These are phyloP conservation scores for Drosophila prostipennis DNA, from an alignment of 2,888 invertebrate species.

Conservation along the genomic window DNA sequence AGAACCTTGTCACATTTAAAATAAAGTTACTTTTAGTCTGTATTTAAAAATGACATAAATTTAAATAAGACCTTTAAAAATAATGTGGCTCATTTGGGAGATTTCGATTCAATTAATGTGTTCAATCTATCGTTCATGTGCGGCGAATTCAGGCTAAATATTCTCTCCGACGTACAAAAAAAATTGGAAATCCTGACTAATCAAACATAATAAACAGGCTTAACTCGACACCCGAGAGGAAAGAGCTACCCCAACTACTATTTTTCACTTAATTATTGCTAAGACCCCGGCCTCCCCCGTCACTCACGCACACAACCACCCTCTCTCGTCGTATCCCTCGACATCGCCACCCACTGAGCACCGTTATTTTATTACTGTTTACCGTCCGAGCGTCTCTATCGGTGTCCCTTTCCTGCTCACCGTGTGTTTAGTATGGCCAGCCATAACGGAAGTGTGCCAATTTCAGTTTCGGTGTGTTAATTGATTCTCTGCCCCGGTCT, in stretches of 20 bases:
- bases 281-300: slow-evolving; percentile 47
- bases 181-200: slow-evolving; percentile 68
- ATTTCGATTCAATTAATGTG: neutral
- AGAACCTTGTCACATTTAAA: no score
- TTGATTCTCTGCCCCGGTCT: slow-evolving; percentile 52
- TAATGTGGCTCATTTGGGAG: neutral
- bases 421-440: neutral
- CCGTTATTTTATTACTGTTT: slow-evolving; percentile 74
- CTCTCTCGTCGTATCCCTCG: neutral
- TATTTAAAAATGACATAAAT: no score
- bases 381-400: slow-evolving; percentile 56
- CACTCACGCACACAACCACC: slow-evolving; percentile 12
- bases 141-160: neutral
- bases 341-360: slow-evolving; percentile 56
- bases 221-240: slow-evolving; percentile 52
- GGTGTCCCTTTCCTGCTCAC: slow-evolving; percentile 43
- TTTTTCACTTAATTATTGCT: slow-evolving; percentile 75
- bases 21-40: no score
- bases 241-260: slow-evolving; percentile 56
- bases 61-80: no score
- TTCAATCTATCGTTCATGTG: neutral
- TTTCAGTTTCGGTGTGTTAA: slow-evolving; percentile 73
- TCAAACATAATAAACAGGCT: slow-evolving; percentile 75
- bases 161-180: slow-evolving; percentile 19
- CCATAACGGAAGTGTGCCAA: slow-evolving; percentile 68